Conservation (phyloP, 2,888 invertebrate species). For the Tipula unca region DNA sequence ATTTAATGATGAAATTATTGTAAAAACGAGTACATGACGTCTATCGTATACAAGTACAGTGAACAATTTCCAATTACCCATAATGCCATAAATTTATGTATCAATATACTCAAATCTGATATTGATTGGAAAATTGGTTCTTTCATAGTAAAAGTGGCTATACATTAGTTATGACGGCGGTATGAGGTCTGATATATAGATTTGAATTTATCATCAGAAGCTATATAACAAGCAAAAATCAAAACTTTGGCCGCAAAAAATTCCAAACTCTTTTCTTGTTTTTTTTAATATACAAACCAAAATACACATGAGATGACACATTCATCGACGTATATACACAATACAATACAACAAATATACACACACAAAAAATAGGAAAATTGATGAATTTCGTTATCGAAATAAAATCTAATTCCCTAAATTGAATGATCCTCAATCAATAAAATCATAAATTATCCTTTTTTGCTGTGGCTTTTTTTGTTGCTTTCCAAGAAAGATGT, state of each 20-base stretch:
- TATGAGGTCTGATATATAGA: background rate
- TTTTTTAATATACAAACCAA: too few relatives aligned
- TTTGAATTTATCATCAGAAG: background rate
- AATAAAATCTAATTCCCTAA: slow-evolving; percentile 8
- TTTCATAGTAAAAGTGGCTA: background rate
- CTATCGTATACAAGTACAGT: background rate
- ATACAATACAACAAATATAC: background rate
- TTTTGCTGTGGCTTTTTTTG: background rate
- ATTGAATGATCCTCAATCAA: slow-evolving; percentile 14
- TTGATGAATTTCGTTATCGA: background rate
- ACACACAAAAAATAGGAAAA: background rate
- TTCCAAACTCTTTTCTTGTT: too few relatives aligned
- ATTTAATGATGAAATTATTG: background rate
- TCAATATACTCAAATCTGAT: background rate
- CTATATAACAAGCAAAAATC: background rate
- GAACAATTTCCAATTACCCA: background rate
- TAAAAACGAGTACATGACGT: background rate
- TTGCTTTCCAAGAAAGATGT: too few relatives aligned
- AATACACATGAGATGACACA: background rate
- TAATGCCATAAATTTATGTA: too few relatives aligned
- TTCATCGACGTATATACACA: background rate
- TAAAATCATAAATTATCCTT: slow-evolving; percentile 9
- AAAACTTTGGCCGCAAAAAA: too few relatives aligned
- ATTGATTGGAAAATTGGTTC: background rate
- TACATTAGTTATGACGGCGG: background rate